Evolutionary conservation across 2,797 vertebrate species (phyloP).

Genomic region (Geotrypetes seraphini): DNA sequence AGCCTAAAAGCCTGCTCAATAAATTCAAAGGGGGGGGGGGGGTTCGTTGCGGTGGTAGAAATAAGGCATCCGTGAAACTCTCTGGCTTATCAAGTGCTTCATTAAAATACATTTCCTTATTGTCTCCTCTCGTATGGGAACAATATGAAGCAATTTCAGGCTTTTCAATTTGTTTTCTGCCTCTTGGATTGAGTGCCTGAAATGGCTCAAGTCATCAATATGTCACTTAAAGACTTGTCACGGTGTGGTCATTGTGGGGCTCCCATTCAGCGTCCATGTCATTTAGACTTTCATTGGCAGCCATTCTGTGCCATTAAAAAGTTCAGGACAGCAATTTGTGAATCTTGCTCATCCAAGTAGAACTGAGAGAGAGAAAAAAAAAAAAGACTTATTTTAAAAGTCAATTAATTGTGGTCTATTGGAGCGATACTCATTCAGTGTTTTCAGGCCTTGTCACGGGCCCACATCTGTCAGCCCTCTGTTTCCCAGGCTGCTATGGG

Average conservation of each 20-base stretch:
- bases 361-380: conserved; percentile 33
- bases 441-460: not conserved
- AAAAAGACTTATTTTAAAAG: conserved; percentile 57
- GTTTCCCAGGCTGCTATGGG: conserved; percentile 36
- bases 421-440: conserved; percentile 23
- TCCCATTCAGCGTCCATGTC: conserved; percentile 47
- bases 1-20: no score
- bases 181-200: not conserved
- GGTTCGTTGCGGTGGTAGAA: no score
- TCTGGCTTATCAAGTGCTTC: no score
- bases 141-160: no score
- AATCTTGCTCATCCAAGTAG: conserved; percentile 53
- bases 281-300: conserved; percentile 67
- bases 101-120: no score
- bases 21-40: no score
- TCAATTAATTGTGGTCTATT: conserved; percentile 54
- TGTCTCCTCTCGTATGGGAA: no score
- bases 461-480: conserved; percentile 50
- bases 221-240: conserved; percentile 45
- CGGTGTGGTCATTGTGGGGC: conserved; percentile 40
- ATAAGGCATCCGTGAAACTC: no score
- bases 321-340: conserved; percentile 67
- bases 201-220: conserved; percentile 44
- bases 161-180: no score
- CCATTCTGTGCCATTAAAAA: conserved; percentile 63